Base-by-base conservation (phyloP, 2,888 invertebrate species). In the Neria commutata region DNA sequence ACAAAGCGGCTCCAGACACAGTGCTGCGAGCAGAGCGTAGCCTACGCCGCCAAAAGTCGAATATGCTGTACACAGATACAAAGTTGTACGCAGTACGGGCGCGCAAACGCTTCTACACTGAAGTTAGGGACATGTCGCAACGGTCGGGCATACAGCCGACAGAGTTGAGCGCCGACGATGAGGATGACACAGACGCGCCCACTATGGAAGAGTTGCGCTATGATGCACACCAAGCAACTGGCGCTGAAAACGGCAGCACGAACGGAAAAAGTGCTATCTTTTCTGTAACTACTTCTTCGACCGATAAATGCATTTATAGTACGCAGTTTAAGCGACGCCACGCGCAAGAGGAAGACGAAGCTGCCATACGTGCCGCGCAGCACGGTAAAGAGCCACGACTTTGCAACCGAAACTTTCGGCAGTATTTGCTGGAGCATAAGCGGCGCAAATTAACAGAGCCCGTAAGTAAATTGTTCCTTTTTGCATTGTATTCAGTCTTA, bases 371-470 rank as follows among this genome's bases (percentile, higher is more conserved):
- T 11, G 52, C 58, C 19, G 70, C 71, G 56, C 75, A 74, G 24
- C 54, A 71, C 11, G 60, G 63, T 0, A 68, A 69, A 29, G 70
- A 74, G 37, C 64, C 67, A 29, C 68, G 68, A 34, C 61, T 77
- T 6, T 71, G 65, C 3, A 75, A 77, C 54, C 67, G 68, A 14
- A 80, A 75, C 51, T 76, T 79, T 68, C 87, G 86, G 65, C 86
- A 87, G 72, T 87, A 92, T 80, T 77, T 94, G 21, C 79, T 85
- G 29, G 85, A 87, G 47, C 93, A 93, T 75, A 89, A 89, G 74
- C 85, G 87, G 60, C 84, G 91, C 65, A 87, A 91, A 79, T 81
- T 87, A 40, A 87, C 88, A 59, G 86, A 87, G 74, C 88, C 90
- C 79, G 90, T 90, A 82, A 79, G 81, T 78, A 55, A 37, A 47